phyloP scores from a whole-genome alignment of 2,888 invertebrate species.

The Caenorhabditis auriculariae region DNA sequence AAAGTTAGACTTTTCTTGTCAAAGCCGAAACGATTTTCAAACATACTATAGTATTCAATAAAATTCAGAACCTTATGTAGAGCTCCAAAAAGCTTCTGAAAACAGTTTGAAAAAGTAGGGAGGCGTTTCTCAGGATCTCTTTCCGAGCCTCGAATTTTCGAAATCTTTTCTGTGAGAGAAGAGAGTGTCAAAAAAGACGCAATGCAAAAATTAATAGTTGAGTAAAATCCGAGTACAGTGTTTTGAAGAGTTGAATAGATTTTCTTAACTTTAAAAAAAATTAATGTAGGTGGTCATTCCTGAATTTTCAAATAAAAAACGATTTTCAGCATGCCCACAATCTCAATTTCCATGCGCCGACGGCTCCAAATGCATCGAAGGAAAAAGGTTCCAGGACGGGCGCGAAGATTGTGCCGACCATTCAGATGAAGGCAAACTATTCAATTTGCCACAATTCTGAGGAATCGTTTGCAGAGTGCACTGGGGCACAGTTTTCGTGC shows the following conservation, averaged over 20 bases:
- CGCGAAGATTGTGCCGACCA: conserved; percentile 66
- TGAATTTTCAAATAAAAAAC: too few relatives aligned
- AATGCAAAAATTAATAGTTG: not conserved
- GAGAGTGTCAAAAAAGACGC: not conserved
- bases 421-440: conserved; percentile 64
- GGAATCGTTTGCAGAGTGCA: conserved; percentile 63
- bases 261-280: too few relatives aligned
- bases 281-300: too few relatives aligned
- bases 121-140: not conserved
- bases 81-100: not conserved
- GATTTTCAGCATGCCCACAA: conserved; percentile 64
- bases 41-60: too few relatives aligned
- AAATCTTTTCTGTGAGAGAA: not conserved
- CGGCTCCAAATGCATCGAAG: conserved; percentile 62
- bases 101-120: too few relatives aligned
- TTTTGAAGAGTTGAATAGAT: too few relatives aligned
- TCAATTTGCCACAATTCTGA: not conserved
- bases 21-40: too few relatives aligned
- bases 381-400: conserved; percentile 64
- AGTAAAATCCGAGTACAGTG: too few relatives aligned
- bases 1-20: too few relatives aligned
- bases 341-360: conserved; percentile 64
- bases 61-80: too few relatives aligned
- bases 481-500: conserved; percentile 65
- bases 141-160: not conserved